A percentile compares a stretch with the other conserved stretches of the same genome.
phyloP scores from a whole-genome alignment of 2,113 vertebrate species.

The Furnarius figulus region DNA sequence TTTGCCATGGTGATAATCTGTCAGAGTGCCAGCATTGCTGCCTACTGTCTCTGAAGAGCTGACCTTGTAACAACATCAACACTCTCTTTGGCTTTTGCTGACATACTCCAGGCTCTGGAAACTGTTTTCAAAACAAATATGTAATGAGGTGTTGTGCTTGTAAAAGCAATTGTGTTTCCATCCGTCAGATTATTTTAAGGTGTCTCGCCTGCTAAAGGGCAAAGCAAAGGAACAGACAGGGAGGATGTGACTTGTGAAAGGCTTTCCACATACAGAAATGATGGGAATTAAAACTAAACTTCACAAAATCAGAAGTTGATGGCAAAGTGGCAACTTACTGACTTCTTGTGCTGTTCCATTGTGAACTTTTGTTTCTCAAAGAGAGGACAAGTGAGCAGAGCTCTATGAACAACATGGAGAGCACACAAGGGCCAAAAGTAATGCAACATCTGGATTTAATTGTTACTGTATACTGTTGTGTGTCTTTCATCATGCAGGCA shows the following conservation, averaged over 20 bases:
- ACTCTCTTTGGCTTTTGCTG: conserved; percentile 70
- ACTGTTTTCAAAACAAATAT: conserved; percentile 73
- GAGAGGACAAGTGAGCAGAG: background rate
- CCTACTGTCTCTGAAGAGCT: conserved; percentile 66
- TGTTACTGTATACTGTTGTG: background rate
- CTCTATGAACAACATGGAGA: background rate
- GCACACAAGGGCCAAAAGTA: background rate
- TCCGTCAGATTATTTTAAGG: conserved; percentile 50
- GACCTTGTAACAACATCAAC: conserved; percentile 71
- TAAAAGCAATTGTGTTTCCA: conserved; percentile 67
- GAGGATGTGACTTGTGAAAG: background rate
- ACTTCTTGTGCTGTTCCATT: background rate
- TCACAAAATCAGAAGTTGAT: background rate
- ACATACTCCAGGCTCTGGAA: conserved; percentile 67
- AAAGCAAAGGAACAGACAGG: background rate
- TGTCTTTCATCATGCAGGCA: background rate
- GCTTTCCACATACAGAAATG: background rate
- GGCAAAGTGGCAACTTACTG: background rate
- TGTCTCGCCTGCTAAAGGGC: background rate
- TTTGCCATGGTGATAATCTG: conserved; percentile 58
- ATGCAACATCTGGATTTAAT: background rate
- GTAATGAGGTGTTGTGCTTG: conserved; percentile 65
- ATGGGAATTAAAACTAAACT: background rate
- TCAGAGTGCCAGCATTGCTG: conserved; percentile 49
- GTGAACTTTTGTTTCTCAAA: background rate